A percentile compares a stretch with the other conserved stretches of the same genome.
These are phyloP conservation scores for Trachops cirrhosus DNA, from an alignment of 2,797 vertebrate species.

Conservation along the genomic window DNA sequence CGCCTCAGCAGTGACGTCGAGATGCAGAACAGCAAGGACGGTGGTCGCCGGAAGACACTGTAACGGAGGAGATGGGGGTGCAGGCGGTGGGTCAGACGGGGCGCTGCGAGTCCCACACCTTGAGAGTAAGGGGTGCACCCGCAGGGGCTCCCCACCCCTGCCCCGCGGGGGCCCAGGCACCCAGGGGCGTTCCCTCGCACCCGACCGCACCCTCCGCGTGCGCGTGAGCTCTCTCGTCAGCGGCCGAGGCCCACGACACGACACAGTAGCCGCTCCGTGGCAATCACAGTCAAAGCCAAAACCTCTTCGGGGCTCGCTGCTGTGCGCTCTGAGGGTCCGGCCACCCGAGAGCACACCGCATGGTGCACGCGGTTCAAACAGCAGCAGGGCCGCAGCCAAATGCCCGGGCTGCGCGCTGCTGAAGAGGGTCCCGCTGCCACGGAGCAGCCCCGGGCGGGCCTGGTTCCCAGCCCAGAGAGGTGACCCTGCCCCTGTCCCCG, in stretches of 20 bases:
- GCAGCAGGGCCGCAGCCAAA: not conserved
- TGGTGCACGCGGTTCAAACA: accelerated
- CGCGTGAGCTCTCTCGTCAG: not conserved
- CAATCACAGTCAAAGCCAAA: not conserved
- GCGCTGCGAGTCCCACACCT: not conserved
- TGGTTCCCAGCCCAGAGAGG: no score
- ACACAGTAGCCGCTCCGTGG: not conserved
- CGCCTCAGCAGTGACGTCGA: no score
- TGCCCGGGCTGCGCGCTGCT: accelerated
- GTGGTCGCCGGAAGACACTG: not conserved
- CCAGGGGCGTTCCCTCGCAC: no score
- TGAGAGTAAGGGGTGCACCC: accelerated
- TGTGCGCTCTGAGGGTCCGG: not conserved
- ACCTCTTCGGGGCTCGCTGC: no score
- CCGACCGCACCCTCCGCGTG: no score
- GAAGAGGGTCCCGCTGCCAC: accelerated
- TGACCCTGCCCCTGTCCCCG: not conserved
- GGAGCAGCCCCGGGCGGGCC: not conserved
- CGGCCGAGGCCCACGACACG: not conserved
- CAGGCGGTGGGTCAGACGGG: accelerated
- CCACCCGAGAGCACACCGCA: accelerated
- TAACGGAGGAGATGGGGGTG: not conserved
- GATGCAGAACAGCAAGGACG: no score
- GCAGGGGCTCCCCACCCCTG: no score
- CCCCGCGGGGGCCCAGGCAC: accelerated